Evolutionary conservation across 2,113 vertebrate species (phyloP), one percentile per base, ranked within the genome.

Genomic region (Mormyrus iriodes): DNA sequence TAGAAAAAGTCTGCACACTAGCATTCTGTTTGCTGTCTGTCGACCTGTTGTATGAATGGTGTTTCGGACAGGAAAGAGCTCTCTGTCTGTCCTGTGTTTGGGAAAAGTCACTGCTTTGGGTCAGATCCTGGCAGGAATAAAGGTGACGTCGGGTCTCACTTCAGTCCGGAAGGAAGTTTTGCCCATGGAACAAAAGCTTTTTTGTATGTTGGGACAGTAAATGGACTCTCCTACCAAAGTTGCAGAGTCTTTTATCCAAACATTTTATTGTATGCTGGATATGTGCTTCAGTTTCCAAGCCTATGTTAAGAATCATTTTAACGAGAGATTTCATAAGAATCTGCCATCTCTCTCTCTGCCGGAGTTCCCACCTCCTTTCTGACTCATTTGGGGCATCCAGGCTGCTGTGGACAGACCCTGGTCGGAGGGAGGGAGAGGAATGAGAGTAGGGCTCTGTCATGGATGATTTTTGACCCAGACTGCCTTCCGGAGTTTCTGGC

Each of bases 311-410:
- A 76, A 73, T 58, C 39, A 48, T 53, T 85, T 83, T 42, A 49
- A 89, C 52, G 19, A 55, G 73, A n/a, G n/a, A 83, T 17, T 19
- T 53, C 35, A 9, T 19, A n/a, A 19, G 21, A 27, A 31, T 27
- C 35, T 69, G 21, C 44, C 9, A 31, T 53, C 65, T 79, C 61
- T 46, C 8, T 35, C 65, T 39, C 46, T 53, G 88, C 48, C 21
- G 88, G 65, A 82, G 87, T 88, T 79, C 39, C 88, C 76, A 53
- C 17, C 48, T 79, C 88, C 73, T 55, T 83, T 17, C 79, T 85
- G 21, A 46, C 39, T 35, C 46, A 12, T 31, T 2, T 48, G 10
- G 65, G 46, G 13, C 27, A 4, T 48, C 15, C 0, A 13, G 69
- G 88, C n/a, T 76, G 65, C 65, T 73, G 44, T 24, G 31, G 46